Base-by-base conservation (phyloP, 2,113 vertebrate genomes). In the Trinectes maculatus region DNA sequence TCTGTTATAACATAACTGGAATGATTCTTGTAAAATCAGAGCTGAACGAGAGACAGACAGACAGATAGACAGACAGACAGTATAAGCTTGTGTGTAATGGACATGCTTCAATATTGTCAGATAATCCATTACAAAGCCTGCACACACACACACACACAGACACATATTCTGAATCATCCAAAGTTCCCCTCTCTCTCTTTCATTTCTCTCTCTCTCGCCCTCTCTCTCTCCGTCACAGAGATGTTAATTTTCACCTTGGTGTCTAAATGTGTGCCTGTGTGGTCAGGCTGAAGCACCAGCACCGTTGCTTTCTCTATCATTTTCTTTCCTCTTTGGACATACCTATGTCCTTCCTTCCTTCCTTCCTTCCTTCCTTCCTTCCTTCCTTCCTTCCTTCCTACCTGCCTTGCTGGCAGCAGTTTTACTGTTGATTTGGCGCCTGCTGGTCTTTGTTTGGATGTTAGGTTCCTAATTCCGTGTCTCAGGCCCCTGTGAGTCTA, bases 231-330 rank as follows among this genome's bases (percentile, higher is more conserved):
- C 28, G 52, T 40, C 63, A 49, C 6, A 4, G 55, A 49, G 43
- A 66, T 71, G 60, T 61, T 61, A n/a, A 75, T 75, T 75, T 56
- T 51, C 66, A 80, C 71, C 56, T 47, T 51, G 43, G 71, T 71
- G 71, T 51, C 24, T 60, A 18, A 55, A 37, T 60, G 29, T 47
- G 33, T 19, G 18, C 18, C 33, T 24, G 13, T 1, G 1, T 21
- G 12, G 9, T 43, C 6, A 11, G 7, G 42, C 15, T 46, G n/a
- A n/a, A n/a, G n/a, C 19, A 11, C 12, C 11, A 13, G 19, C 7
- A n/a, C 1, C 42, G 19, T 8, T 26, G 40, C 8, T 22, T 29
- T 13, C 9, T 44, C 3, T 10, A 2, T 33, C 42, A 6, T 21
- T 21, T 9, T 18, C n/a, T 28, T 22, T 47, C 44, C 22, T 25